phyloP scores from a whole-genome alignment of 2,888 invertebrate genomes.

The Gymnosoma rotundatum region DNA sequence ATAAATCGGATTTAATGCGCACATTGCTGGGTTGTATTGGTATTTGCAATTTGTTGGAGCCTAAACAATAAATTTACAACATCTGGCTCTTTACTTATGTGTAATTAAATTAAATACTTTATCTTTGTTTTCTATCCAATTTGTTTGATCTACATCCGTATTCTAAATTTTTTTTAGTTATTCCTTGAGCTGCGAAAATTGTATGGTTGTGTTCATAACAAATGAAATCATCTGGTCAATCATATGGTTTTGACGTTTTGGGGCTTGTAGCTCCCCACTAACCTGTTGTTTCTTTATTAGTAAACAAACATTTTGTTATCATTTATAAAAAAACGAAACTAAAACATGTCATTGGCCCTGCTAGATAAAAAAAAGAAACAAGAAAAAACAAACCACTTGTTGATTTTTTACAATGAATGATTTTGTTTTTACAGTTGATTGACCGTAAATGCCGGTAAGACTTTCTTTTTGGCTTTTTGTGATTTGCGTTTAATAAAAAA shows the following conservation, averaged over 20 bases:
- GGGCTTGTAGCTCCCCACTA: constrained; percentile 28
- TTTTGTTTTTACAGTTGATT: constrained; percentile 22
- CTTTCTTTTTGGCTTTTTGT: too few relatives aligned
- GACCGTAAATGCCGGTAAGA: constrained; percentile 38
- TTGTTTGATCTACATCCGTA: not conserved
- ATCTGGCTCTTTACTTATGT: not conserved
- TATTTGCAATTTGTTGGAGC: not conserved
- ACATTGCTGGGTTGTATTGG: not conserved
- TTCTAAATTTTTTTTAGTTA: constrained; percentile 18
- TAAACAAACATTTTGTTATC: constrained; percentile 48
- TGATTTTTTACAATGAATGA: constrained; percentile 36
- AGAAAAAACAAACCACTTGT: constrained; percentile 27
- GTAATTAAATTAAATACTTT: constrained; percentile 25
- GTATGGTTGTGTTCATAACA: constrained; percentile 60
- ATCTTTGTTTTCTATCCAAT: constrained; percentile 10
- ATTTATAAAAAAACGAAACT: constrained; percentile 7
- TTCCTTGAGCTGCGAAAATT: not conserved
- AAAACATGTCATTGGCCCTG: constrained; percentile 48
- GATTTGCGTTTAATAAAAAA: not conserved
- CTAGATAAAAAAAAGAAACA: constrained; percentile 44
- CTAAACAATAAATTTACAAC: constrained; percentile 1
- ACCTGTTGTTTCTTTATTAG: constrained; percentile 62
- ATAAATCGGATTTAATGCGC: not conserved
- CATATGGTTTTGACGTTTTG: constrained; percentile 45
- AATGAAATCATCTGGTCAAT: constrained; percentile 61